Evolutionary conservation across 2,797 vertebrate genomes (phyloP).

Genomic region (Anolis apletophallus): DNA sequence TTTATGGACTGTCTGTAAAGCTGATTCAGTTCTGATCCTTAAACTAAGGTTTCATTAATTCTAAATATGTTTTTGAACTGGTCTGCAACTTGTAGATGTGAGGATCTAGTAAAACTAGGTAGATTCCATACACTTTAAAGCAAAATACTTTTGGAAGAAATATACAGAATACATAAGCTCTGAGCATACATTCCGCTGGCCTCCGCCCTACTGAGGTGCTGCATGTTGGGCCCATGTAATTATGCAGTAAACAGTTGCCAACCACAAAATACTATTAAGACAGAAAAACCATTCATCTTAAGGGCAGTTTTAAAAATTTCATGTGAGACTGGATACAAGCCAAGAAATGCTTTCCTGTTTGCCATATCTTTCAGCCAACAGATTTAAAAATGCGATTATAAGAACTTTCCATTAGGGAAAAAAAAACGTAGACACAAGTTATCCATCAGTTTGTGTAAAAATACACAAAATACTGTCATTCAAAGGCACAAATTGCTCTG

Average conservation of each 20-base stretch:
- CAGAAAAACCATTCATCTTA: slow-evolving; percentile 38
- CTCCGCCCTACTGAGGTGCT: not conserved
- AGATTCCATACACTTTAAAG: not conserved
- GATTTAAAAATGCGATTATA: slow-evolving; percentile 31
- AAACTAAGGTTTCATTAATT: not conserved
- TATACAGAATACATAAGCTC: slow-evolving; percentile 10
- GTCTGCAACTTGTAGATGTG: not conserved
- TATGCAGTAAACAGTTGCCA: slow-evolving; percentile 18
- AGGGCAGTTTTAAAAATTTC: slow-evolving; percentile 1
- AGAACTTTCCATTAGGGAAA: not conserved
- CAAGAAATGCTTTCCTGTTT: slow-evolving; percentile 17
- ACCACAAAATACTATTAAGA: slow-evolving; percentile 34
- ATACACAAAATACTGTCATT: not conserved
- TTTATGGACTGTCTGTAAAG: no score
- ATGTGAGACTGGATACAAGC: slow-evolving; percentile 18
- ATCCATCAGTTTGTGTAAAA: not conserved
- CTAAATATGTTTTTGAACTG: not conserved
- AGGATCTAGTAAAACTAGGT: not conserved
- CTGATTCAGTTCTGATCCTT: not conserved
- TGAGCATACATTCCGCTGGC: not conserved
- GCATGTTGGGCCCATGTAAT: not conserved
- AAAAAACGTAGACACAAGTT: slow-evolving; percentile 14
- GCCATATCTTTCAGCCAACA: slow-evolving; percentile 8
- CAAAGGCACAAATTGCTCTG: not conserved
- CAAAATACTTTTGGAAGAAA: not conserved